Evolutionary conservation across 2,113 vertebrate genomes (phyloP), one percentile per base, ranked within the genome.

Genomic region (Tachuris rubrigastra): DNA sequence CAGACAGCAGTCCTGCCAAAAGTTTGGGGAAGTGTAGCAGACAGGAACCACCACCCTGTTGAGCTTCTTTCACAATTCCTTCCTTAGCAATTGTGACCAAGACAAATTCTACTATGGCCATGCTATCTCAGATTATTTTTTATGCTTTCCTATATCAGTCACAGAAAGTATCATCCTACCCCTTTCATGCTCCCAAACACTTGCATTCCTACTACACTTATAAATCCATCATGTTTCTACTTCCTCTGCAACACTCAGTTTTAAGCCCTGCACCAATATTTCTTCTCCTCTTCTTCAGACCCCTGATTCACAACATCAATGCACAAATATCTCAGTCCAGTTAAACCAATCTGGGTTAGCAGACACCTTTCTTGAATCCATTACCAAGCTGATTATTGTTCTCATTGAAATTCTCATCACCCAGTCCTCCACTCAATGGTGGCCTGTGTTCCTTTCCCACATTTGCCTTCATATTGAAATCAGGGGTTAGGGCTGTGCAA

Each of bases 21-120:
- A 63, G 59, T 60, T 41, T 66, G 63, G 58, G 87, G 90, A 95
- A 87, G 78, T 52, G 42, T 56, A 84, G 68, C 73, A 75, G 73
- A 55, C 35, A 47, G 63, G 46, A 83, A 87, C 46, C 27, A 6
- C 52, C 6, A 75, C 65, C 77, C 44, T 8, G 0, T 33, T 89
- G 56, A 4, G 24, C 27, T 71, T 55, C 81, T 95, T 91, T 93
- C 90, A 75, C 60, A 94, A 69, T 33, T 87, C 47, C 66, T 93
- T 91, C 77, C 77, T 87, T 35, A 60, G 77, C 30, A 81, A 37
- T 22, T 65, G 65, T 19, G 9, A 87, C 25, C 50, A 71, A 87
- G 66, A 82, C 35, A 87, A 89, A 65, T 39, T 78, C 16, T 50
- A 23, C 28, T 91, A 85, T 27, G 20, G 21, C 44, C 27, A 12